Percentiles rank a stretch among this genome's conserved stretches.
phyloP scores from a whole-genome alignment of 2,888 invertebrate genomes.

The Idaea biselata region DNA sequence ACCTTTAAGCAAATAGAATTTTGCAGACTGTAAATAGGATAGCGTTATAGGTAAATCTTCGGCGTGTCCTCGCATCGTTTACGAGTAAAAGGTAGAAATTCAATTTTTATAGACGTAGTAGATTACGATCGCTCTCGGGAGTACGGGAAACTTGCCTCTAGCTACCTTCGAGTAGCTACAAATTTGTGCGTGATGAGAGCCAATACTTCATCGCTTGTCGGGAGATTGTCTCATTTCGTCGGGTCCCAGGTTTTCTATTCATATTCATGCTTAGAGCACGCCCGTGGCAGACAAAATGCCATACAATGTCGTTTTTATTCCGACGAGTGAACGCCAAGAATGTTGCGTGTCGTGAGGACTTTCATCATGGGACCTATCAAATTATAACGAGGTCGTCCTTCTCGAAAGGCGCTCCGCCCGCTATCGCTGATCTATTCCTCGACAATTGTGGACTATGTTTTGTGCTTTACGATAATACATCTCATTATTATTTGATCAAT shows the following conservation, averaged over 20 bases:
- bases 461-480: slow-evolving; percentile 65
- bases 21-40: slow-evolving; percentile 74
- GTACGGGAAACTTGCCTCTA: slow-evolving; percentile 25
- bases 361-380: slow-evolving; percentile 75
- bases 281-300: slow-evolving; percentile 52
- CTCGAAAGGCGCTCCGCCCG: slow-evolving; percentile 53
- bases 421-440: slow-evolving; percentile 65
- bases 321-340: slow-evolving; percentile 71
- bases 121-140: slow-evolving; percentile 48
- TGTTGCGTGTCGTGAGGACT: slow-evolving; percentile 74
- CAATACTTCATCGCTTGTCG: slow-evolving; percentile 67
- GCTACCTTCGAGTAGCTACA: slow-evolving; percentile 33
- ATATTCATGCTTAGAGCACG: slow-evolving; percentile 61
- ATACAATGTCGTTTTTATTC: slow-evolving; percentile 71
- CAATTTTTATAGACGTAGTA: slow-evolving; percentile 61
- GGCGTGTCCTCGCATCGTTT: slow-evolving; percentile 55
- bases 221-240: slow-evolving; percentile 61
- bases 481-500: slow-evolving; percentile 55
- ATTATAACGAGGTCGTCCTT: slow-evolving; percentile 73
- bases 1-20: slow-evolving; percentile 79
- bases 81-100: slow-evolving; percentile 60
- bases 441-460: slow-evolving; percentile 64
- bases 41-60: slow-evolving; percentile 70
- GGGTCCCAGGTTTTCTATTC: slow-evolving; percentile 59
- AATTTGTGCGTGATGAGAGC: slow-evolving; percentile 71